Conservation (phyloP, 2,888 invertebrate genomes). For the Augiades crinisus region DNA sequence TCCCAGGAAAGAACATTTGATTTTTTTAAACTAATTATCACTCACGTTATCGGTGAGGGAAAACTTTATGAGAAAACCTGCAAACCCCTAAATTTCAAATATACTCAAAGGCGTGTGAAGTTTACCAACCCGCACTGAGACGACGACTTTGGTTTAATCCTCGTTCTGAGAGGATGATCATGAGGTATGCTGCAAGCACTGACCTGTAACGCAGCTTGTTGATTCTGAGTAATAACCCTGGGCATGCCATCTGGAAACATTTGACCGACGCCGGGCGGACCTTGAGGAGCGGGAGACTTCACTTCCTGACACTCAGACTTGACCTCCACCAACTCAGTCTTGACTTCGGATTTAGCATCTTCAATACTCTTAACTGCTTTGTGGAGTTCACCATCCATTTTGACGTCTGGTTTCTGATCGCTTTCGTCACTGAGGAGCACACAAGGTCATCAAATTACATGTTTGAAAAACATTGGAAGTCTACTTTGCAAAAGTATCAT, state of each 20-base stretch:
- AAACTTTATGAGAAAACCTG: no score
- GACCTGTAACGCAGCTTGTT: constrained; percentile 67
- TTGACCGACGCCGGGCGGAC: constrained; percentile 39
- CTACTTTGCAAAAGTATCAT: no score
- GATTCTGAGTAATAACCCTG: constrained; percentile 57
- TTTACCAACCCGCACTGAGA: no score
- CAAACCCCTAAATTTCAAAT: no score
- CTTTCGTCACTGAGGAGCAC: constrained; percentile 50
- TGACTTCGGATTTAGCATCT: constrained; percentile 48
- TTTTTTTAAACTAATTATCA: no score
- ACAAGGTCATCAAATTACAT: background rate
- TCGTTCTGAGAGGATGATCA: no score
- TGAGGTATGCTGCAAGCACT: no score
- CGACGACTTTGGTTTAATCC: no score
- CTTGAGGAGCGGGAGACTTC: constrained; percentile 43
- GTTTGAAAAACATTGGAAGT: background rate
- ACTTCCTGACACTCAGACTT: constrained; percentile 52
- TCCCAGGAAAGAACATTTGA: no score
- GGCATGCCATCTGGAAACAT: constrained; percentile 59
- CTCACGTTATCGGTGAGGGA: no score
- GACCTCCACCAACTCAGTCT: constrained; percentile 48
- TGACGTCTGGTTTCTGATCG: constrained; percentile 56
- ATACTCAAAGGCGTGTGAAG: no score
- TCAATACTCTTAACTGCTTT: constrained; percentile 68
- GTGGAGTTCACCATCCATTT: constrained; percentile 64